Conservation (phyloP, 2,113 vertebrate genomes). For the Pangasianodon gigas region DNA sequence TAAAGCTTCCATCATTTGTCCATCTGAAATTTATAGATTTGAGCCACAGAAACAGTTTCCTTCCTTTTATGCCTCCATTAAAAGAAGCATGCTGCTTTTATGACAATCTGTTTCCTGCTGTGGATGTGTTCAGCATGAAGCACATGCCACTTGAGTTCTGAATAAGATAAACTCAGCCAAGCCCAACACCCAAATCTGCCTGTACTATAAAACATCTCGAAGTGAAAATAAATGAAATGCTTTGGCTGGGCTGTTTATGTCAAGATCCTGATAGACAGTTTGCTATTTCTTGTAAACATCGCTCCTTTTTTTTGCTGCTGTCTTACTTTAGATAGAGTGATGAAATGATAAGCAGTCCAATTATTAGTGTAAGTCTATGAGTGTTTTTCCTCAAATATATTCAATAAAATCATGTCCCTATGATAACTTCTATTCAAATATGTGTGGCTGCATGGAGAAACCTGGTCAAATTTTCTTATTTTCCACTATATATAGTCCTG, state of each 20-base stretch:
- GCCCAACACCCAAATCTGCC: slow-evolving; percentile 18
- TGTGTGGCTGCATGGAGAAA: not conserved
- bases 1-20: slow-evolving; percentile 48
- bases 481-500: not conserved
- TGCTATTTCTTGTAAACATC: too few species aligned
- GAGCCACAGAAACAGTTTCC: slow-evolving; percentile 23
- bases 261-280: too few species aligned
- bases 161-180: slow-evolving; percentile 35
- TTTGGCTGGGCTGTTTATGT: too few species aligned
- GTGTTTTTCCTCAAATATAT: not conserved
- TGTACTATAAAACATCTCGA: slow-evolving; percentile 1
- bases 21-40: slow-evolving; percentile 39
- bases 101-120: slow-evolving; percentile 37
- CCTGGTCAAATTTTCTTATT: not conserved
- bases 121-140: slow-evolving; percentile 43
- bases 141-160: slow-evolving; percentile 21
- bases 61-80: slow-evolving; percentile 39
- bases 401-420: not conserved
- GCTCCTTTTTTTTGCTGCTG: not conserved
- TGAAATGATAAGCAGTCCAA: not conserved
- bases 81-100: slow-evolving; percentile 42
- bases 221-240: not conserved
- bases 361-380: not conserved
- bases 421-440: not conserved
- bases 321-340: not conserved